These are phyloP conservation scores for Parapristionchus giblindavisi DNA, from an alignment of 2,888 invertebrate species.

Conservation along the genomic window DNA sequence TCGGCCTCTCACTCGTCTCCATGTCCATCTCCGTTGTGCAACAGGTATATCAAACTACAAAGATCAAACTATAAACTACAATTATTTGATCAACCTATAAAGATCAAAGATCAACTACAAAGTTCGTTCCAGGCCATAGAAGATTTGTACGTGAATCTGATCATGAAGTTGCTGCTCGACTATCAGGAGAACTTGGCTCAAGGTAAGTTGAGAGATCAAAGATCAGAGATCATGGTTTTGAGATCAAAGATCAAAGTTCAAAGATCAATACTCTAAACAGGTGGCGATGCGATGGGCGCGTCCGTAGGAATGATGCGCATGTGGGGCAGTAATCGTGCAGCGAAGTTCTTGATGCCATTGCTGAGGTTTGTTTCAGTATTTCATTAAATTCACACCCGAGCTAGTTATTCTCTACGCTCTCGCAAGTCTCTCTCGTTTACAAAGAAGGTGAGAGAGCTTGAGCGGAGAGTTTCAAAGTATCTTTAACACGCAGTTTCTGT, in stretches of 20 bases:
- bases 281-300: constrained; percentile 59
- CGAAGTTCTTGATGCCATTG: constrained; percentile 67
- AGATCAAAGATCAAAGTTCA: no score
- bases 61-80: not conserved
- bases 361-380: constrained; percentile 53
- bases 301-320: constrained; percentile 69
- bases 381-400: no score
- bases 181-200: constrained; percentile 67
- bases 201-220: constrained; percentile 42
- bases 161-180: constrained; percentile 68
- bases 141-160: constrained; percentile 65
- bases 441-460: no score
- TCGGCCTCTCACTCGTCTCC: constrained; percentile 72
- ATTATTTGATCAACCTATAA: not conserved
- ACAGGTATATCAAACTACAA: constrained; percentile 30
- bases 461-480: no score
- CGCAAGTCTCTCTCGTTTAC: no score
- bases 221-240: not conserved
- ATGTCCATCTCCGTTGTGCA: constrained; percentile 73
- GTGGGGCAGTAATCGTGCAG: constrained; percentile 67
- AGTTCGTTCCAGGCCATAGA: constrained; percentile 61
- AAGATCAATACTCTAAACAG: no score
- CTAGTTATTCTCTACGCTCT: no score
- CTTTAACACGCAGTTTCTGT: no score
- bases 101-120: no score